Evolutionary conservation across 2,888 invertebrate species (phyloP), one percentile per base, ranked within the genome.

Genomic region (Falcaria lacertinaria): DNA sequence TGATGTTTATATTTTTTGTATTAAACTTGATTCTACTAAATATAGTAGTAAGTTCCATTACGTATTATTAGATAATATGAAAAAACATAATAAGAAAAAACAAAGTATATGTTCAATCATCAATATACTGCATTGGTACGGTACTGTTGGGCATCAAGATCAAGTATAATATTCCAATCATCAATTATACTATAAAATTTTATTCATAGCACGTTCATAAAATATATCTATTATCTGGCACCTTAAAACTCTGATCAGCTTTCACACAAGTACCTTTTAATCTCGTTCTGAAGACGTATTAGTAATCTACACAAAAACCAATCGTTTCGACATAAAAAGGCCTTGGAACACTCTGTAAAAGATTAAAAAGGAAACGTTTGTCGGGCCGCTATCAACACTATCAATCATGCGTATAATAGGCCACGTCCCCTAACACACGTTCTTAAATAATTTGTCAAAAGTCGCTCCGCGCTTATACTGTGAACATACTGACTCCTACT

Each of bases 401-500:
- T 89, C 86, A 81, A 89, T 89, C 88, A 88, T 69, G 58, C 63
- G 64, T 69, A 84, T 80, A 85, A 86, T 80, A 74, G 75, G 77
- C 65, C 75, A 72, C 76, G 81, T 80, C 76, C 75, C 77, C 75
- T 77, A 64, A 79, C 79, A 83, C 88, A 88, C 87, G 88, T 87
- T 74, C 87, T 83, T 82, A 82, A 86, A 87, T 88, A 87, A 89
- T 89, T 89, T 89, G 87, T 89, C 88, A 89, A 77, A 79, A 84
- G 69, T 75, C 74, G 69, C 73, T 69, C 68, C 67, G 68, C 64
- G 73, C 74, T 70, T 73, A 67, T 71, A 69, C 67, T 63, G 60
- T 56, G 64, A 74, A 69, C 73, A 65, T 67, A 52, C 60, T 14
- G 45, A 52, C 56, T 56, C 67, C 58, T 66, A 69, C 67, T 71